Evolutionary conservation across 53 echinoderm and acorn worm genomes (phyloP).

Genomic region (Crossaster papposus): DNA sequence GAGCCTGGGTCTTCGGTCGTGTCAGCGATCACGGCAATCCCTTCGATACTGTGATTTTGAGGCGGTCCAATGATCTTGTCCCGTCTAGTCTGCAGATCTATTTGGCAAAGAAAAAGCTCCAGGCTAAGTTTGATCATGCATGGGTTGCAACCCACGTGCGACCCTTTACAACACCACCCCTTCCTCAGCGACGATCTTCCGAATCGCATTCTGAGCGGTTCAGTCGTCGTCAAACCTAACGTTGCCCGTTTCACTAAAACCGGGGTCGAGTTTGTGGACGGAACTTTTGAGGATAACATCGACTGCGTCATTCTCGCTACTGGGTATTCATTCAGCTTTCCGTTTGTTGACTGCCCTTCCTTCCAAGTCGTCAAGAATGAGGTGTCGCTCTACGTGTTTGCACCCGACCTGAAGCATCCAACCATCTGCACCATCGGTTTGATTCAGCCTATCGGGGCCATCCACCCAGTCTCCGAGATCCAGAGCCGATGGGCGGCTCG

Average conservation of each 20-base stretch:
- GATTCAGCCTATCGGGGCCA: constrained; percentile 66
- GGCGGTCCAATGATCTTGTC: neutral
- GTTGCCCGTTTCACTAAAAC: constrained; percentile 62
- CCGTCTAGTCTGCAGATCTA: constrained; percentile 11
- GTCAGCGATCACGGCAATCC: constrained; percentile 61
- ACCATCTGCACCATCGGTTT: constrained; percentile 73
- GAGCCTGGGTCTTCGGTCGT: constrained; percentile 61
- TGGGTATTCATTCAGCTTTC: constrained; percentile 74
- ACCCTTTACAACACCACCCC: constrained; percentile 50
- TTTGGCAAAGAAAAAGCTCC: constrained; percentile 16
- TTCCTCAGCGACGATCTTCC: constrained; percentile 77
- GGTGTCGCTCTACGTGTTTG: constrained; percentile 70
- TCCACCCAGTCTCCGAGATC: constrained; percentile 70
- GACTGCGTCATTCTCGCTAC: constrained; percentile 75
- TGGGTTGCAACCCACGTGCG: constrained; percentile 62
- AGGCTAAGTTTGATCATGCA: constrained; percentile 65
- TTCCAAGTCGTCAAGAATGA: constrained; percentile 62
- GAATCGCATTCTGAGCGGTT: constrained; percentile 70
- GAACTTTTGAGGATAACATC: constrained; percentile 65
- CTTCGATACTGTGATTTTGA: constrained; percentile 31
- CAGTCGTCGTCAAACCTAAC: constrained; percentile 61
- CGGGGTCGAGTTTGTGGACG: constrained; percentile 75
- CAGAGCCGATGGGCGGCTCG: constrained; percentile 74
- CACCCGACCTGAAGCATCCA: constrained; percentile 58
- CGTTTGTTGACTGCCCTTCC: constrained; percentile 63